These are phyloP conservation scores for Drosophila burlai DNA, from an alignment of 1,140 invertebrate species.

Conservation along the genomic window DNA sequence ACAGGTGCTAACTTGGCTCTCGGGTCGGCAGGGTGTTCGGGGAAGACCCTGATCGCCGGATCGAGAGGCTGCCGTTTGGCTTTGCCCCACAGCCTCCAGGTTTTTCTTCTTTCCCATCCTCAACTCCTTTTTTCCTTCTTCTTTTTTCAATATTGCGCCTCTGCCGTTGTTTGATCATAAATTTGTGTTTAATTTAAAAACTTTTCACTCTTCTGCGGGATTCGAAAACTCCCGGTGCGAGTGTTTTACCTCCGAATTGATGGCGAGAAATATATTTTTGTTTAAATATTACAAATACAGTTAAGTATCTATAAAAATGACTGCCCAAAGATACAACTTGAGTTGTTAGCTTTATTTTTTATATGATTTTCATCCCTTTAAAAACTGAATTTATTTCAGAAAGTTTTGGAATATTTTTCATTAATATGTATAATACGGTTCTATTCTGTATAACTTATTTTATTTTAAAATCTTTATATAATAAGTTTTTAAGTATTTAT, in stretches of 20 bases:
- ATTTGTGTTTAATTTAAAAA: constrained; percentile 84
- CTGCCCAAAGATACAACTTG: not conserved
- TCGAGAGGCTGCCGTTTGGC: constrained; percentile 50
- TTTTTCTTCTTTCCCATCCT: constrained; percentile 45
- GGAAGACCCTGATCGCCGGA: not conserved
- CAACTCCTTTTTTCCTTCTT: constrained; percentile 2
- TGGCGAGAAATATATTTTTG: constrained; percentile 70
- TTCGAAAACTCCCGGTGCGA: constrained; percentile 37
- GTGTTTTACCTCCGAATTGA: constrained; percentile 70
- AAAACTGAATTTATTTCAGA: no score
- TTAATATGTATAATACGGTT: no score
- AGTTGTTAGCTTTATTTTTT: not conserved
- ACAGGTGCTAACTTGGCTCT: constrained; percentile 76
- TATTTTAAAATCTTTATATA: no score
- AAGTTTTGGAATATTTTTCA: no score
- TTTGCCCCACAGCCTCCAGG: constrained; percentile 77
- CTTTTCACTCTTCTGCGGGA: constrained; percentile 69
- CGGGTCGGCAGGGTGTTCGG: not conserved
- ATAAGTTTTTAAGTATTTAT: no score
- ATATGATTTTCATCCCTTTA: no score
- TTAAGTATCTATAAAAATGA: not conserved
- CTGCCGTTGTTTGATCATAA: constrained; percentile 66
- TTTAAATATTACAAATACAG: constrained; percentile 68
- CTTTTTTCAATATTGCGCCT: constrained; percentile 35
- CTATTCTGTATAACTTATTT: no score